A percentile compares a stretch with the other conserved stretches of the same genome.
Conservation (phyloP, 2,113 vertebrate genomes). For the Panthera uncia region DNA sequence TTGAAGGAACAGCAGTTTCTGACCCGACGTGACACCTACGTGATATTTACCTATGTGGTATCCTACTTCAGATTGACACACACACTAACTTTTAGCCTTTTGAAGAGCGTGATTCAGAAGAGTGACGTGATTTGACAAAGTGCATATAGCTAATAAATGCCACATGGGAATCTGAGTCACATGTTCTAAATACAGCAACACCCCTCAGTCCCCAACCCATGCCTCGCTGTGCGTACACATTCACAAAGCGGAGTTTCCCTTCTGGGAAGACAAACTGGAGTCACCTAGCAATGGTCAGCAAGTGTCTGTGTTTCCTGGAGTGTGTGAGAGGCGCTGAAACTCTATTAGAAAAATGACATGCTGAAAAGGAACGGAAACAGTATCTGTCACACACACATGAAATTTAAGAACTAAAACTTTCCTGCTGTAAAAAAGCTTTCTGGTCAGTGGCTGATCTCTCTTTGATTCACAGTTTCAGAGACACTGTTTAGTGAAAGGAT, state of each 20-base stretch:
- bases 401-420: background rate
- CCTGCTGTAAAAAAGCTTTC: background rate
- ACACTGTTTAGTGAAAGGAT: background rate
- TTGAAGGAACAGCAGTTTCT: background rate
- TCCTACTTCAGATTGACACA: background rate
- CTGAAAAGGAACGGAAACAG: background rate
- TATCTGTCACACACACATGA: background rate
- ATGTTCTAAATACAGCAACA: background rate
- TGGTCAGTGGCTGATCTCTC: background rate
- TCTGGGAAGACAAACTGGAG: background rate
- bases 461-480: background rate
- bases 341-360: background rate
- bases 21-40: background rate
- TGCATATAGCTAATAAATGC: background rate
- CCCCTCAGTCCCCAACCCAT: fast-evolving
- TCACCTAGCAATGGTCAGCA: background rate
- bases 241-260: background rate
- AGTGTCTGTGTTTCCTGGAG: background rate
- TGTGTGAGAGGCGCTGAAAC: background rate
- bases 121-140: background rate
- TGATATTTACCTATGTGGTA: background rate
- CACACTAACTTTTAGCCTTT: background rate
- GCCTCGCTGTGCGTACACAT: background rate
- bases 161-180: background rate
- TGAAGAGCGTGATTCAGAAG: background rate